Evolutionary conservation across 2,113 vertebrate species (phyloP), one percentile per base, ranked within the genome.

Genomic region (Eulemur macaco): DNA sequence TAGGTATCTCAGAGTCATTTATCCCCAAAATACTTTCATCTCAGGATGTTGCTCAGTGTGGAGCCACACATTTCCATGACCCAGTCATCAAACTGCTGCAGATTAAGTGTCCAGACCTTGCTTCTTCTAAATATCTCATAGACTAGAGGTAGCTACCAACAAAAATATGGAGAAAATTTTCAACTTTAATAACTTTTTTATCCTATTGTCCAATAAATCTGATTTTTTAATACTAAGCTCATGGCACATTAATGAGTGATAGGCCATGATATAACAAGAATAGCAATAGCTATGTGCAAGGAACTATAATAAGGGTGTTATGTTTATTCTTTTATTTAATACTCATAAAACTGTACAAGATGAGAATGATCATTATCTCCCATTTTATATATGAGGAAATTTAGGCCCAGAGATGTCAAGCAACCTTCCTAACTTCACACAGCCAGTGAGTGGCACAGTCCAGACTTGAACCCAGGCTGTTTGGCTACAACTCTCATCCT

Each of bases 51-150:
- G 20, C 18, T 86, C 21, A 68, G 45, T 31, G 37, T 77, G 25
- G 15, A 7, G 29, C 6, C 54, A 95, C 29, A 91, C 20, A 87
- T 89, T 82, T 76, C 73, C 47, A 89, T 42, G 47, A 63, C 20
- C 39, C 39, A 86, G 37, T 21, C 63, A 82, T 54, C 29, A 92
- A 85, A 94, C 17, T 71, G 8, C 15, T 69, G 25, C 4, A 45
- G 23, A 74, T 1, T 9, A 6, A 54, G 31, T 29, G 20, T 31
- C 27, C 25, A 94, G 42, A 93, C 0, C 7, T 47, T 80, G 21
- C 21, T 84, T 86, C 68, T 82, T 90, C 54, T 88, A 85, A 96
- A 85, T 58, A 93, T 8, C 58, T 42, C 71, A 76, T 63, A 77
- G 81, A 84, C 27, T 66, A 84, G 27, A 58, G 34, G 45, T 10